Evolutionary conservation across 2,888 invertebrate genomes (phyloP).

Genomic region (Caenorhabditis auriculariae): DNA sequence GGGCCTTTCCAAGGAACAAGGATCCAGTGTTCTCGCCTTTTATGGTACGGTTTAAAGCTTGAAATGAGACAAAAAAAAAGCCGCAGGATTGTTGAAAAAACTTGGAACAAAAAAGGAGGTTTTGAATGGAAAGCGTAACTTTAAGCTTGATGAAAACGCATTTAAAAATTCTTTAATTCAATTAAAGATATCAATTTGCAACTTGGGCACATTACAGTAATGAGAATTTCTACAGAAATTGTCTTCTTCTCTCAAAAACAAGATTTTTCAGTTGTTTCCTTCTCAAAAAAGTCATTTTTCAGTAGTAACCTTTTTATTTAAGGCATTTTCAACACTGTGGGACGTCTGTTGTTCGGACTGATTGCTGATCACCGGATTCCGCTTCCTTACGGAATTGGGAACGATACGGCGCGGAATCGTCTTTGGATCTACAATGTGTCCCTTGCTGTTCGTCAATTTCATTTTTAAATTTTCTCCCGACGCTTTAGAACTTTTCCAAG

Average conservation of each 20-base stretch:
- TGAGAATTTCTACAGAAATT: conserved; percentile 64
- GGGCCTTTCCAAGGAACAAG: conserved; percentile 18
- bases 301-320: too few relatives aligned
- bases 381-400: conserved; percentile 69
- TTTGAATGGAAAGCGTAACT: too few relatives aligned
- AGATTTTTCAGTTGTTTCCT: too few relatives aligned
- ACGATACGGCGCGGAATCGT: conserved; percentile 82
- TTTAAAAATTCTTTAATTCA: too few relatives aligned
- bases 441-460: conserved; percentile 71
- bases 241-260: too few relatives aligned
- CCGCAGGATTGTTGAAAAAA: too few relatives aligned
- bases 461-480: too few relatives aligned
- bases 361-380: conserved; percentile 37
- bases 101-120: too few relatives aligned
- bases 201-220: neutral
- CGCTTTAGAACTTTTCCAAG: neutral
- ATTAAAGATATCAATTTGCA: too few relatives aligned
- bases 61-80: too few relatives aligned
- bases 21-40: conserved; percentile 32
- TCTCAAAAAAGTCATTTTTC: too few relatives aligned
- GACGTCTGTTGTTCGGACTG: conserved; percentile 83
- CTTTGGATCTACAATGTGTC: conserved; percentile 85
- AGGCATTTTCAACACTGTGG: conserved; percentile 83
- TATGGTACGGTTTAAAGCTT: conserved; percentile 45
- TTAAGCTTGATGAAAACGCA: too few relatives aligned